A percentile compares a stretch with the other conserved stretches of the same genome.
Conservation (phyloP, 2,888 invertebrate genomes). For the Lysandra bellargus region DNA sequence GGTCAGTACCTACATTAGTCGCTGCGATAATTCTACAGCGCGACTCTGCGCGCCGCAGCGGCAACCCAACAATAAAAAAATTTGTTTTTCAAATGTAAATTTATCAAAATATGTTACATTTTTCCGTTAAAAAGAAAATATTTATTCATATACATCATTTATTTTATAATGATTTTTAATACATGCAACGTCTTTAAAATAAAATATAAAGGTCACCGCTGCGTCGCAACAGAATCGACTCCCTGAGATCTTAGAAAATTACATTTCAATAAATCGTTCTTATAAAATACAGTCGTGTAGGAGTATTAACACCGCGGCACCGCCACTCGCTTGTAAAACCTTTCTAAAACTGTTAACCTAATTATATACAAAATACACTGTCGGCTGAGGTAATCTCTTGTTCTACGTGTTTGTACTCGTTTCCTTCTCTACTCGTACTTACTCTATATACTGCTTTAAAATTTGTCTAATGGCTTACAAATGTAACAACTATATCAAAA, state of each 20-base stretch:
- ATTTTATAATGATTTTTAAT: not conserved
- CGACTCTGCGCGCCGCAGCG: not conserved
- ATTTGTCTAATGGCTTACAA: conserved; percentile 64
- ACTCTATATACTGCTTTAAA: conserved; percentile 55
- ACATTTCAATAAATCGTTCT: conserved; percentile 60
- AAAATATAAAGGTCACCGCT: not conserved
- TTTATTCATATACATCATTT: not conserved
- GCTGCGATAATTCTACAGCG: conserved; percentile 4
- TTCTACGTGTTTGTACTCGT: conserved; percentile 55
- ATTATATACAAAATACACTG: conserved; percentile 73
- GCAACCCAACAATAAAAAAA: not conserved
- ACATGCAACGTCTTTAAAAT: not conserved
- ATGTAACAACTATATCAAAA: conserved; percentile 71
- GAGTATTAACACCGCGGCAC: conserved; percentile 42
- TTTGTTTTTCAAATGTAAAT: not conserved
- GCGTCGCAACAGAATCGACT: conserved; percentile 34
- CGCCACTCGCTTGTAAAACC: conserved; percentile 62
- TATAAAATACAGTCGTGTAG: conserved; percentile 59
- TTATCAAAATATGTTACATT: not conserved
- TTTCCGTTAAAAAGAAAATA: not conserved
- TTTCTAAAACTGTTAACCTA: conserved; percentile 53
- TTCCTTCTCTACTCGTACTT: conserved; percentile 43
- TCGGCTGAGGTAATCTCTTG: conserved; percentile 67
- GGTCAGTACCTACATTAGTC: conserved; percentile 23
- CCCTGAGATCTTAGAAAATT: conserved; percentile 75